Percentiles rank a stretch among this genome's conserved stretches.
phyloP scores from a whole-genome alignment of 1,140 invertebrate genomes.

The Drosophila tropicalis region DNA sequence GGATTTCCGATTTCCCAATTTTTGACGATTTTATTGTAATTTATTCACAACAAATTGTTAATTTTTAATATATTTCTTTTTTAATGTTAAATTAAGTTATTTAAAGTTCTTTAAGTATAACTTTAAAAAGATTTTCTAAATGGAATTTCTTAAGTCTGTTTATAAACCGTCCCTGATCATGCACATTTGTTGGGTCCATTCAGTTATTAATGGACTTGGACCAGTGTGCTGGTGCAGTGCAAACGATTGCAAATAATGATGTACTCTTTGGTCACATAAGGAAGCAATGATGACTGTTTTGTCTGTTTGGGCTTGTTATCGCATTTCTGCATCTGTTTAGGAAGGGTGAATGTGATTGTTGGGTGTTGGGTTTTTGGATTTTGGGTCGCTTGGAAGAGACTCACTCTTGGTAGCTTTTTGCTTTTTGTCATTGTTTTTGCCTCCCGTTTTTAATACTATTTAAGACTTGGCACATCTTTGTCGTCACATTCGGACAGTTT shows the following conservation, averaged over 20 bases:
- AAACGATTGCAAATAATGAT: conserved; percentile 16
- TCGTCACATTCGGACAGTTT: conserved; percentile 64
- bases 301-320: conserved; percentile 47
- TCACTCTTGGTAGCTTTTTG: conserved; percentile 12
- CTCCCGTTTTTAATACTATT: conserved; percentile 29
- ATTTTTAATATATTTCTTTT: no score
- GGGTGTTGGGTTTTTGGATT: conserved; percentile 9
- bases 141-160: no score
- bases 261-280: conserved; percentile 33
- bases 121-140: no score
- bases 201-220: conserved; percentile 34
- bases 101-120: no score
- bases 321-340: conserved; percentile 52
- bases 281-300: conserved; percentile 42
- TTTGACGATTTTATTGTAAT: no score
- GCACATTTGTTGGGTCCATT: conserved; percentile 4
- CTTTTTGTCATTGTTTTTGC: conserved; percentile 21
- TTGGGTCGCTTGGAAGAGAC: neutral
- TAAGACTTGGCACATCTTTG: conserved; percentile 31
- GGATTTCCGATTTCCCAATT: no score
- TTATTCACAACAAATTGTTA: no score
- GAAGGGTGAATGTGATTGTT: conserved; percentile 29
- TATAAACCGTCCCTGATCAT: neutral
- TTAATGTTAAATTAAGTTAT: no score
- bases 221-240: conserved; percentile 2